Evolutionary conservation across 1,140 invertebrate species (phyloP), one percentile per base, ranked within the genome.

Genomic region (Zaprionus africanus): DNA sequence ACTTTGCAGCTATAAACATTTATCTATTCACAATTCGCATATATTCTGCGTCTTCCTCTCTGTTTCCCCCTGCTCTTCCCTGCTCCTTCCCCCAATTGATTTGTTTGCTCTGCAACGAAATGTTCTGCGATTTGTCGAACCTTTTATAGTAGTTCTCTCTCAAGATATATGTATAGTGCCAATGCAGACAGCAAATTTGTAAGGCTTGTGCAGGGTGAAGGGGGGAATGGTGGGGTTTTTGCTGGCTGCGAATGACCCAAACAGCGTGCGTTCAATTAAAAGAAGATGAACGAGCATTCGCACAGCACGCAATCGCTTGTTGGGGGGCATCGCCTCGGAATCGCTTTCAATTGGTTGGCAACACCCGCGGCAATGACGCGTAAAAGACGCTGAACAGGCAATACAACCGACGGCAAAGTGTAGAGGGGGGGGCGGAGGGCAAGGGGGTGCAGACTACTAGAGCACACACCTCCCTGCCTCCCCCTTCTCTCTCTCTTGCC

Each of bases 211-310:
- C n/a, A 13, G 13, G 24, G 24, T 2, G 26, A 6, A 0, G 1
- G 7, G 3, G 12, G n/a, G 5, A 19, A 11, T 15, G 19, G 17
- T 5, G 46, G 9, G 12, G 17, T 31, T 17, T 7, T 6, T 15
- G 6, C 17, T 9, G 43, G 7, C 43, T 19, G 43, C 43, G 31
- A 53, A 61, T 67, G 57, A 38, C 54, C 46, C 67, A 60, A 71
- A 67, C 69, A 69, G 71, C 67, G 66, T 71, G 74, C 68, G 68
- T 79, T 79, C 74, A 77, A 79, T 79, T 77, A 77, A 79, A 68
- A 60, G 78, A 77, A 64, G 74, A 77, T 68, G 56, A 79, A 73
- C 74, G 78, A 77, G 59, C 63, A 46, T 54, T 43, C 36, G 53
- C 41, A 38, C 36, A 41, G 56, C 60, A 71, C 41, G 57, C 61